These are phyloP conservation scores for Bemisia tabaci DNA, from an alignment of 1,140 invertebrate genomes.

Conservation along the genomic window DNA sequence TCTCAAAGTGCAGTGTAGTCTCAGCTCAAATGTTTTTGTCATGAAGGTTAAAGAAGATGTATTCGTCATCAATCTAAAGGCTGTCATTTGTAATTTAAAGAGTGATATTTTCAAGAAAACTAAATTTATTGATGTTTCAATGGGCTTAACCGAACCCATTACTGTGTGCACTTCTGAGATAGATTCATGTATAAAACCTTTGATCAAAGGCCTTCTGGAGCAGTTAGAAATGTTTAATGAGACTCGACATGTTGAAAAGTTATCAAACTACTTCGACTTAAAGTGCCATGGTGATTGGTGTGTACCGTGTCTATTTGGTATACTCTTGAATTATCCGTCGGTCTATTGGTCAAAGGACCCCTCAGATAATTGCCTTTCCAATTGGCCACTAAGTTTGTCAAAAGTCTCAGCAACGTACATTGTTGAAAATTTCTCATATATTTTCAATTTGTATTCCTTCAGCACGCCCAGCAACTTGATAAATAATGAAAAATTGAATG, in stretches of 20 bases:
- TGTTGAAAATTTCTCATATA: not conserved
- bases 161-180: slow-evolving; percentile 5
- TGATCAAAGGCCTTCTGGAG: not conserved
- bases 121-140: not conserved
- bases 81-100: not conserved
- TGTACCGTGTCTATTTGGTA: slow-evolving; percentile 16
- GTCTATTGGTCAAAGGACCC: slow-evolving; percentile 15
- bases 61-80: slow-evolving; percentile 6
- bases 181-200: not conserved
- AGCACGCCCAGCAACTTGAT: not conserved
- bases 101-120: not conserved
- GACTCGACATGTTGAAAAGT: slow-evolving; percentile 4
- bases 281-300: slow-evolving; percentile 9
- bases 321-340: slow-evolving; percentile 19
- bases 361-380: not conserved
- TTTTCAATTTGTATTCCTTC: not conserved
- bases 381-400: not conserved
- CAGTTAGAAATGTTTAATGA: not conserved
- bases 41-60: slow-evolving; percentile 14
- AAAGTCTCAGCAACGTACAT: not conserved
- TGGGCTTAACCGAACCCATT: not conserved
- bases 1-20: slow-evolving; percentile 11
- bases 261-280: slow-evolving; percentile 1
- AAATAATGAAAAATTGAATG: not conserved
- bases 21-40: slow-evolving; percentile 9